Evolutionary conservation across 2,113 vertebrate genomes (phyloP).

Genomic region (Cacatua alba): DNA sequence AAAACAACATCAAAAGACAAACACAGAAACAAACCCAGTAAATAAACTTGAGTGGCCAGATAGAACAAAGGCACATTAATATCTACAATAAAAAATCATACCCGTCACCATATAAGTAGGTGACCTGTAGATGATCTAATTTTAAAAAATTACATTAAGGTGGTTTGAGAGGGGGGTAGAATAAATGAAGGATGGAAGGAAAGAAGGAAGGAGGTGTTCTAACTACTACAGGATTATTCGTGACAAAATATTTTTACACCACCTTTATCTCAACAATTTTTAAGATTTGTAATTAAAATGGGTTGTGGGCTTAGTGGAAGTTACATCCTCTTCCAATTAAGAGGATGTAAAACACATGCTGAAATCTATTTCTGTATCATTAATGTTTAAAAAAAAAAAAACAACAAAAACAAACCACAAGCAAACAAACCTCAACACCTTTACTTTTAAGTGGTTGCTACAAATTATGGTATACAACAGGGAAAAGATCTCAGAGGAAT

Average conservation of each 20-base stretch:
- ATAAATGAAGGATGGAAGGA: not conserved
- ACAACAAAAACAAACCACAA: not conserved
- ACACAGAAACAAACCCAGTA: conserved; percentile 31
- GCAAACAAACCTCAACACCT: not conserved
- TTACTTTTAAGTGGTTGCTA: not conserved
- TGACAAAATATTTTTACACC: not conserved
- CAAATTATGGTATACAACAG: not conserved
- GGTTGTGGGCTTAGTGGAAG: not conserved
- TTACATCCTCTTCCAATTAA: not conserved
- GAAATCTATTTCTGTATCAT: not conserved
- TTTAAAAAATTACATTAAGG: conserved; percentile 23
- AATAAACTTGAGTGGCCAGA: not conserved
- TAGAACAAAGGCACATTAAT: conserved; percentile 15
- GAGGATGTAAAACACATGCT: not conserved
- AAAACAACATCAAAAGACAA: conserved; percentile 36
- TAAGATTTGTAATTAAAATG: not conserved
- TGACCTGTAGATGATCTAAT: conserved; percentile 63
- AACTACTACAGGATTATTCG: not conserved
- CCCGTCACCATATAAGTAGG: conserved; percentile 48
- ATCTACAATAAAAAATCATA: conserved; percentile 54
- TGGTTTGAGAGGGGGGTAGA: not conserved
- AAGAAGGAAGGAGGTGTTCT: not conserved
- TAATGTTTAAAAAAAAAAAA: not conserved
- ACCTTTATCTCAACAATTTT: not conserved
- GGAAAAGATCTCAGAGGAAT: not conserved